Base-by-base conservation (phyloP, 2,113 vertebrate species). In the Muscicapa adusta region DNA sequence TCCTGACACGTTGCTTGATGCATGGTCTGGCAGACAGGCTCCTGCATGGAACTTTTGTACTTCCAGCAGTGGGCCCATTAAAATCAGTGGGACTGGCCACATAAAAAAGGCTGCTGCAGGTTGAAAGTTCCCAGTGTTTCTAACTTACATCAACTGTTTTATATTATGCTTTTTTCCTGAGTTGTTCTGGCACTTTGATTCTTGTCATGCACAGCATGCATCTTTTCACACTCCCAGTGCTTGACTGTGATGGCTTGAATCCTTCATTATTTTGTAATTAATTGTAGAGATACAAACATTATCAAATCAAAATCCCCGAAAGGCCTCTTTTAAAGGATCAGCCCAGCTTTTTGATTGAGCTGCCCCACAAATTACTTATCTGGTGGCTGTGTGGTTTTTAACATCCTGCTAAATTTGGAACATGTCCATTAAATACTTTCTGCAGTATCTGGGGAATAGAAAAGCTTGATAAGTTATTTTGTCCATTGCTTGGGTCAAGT, bases 311-410 rank as follows among this genome's bases (percentile, higher is more conserved):
- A 95, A 84, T 94, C 86, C 91, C 93, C 18, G 2, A 56, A 91
- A 92, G 81, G 48, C 65, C 47, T 95, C 63, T 77, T 89, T 56
- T 78, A 67, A 93, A 94, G 74, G 63, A 88, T 73, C 86, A 66
- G 65, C 85, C 75, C 93, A 40, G 60, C 89, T 80, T 96, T 93
- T 96, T 97, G 80, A 90, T 95, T 94, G 89, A 93, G 89, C 85
- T 95, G 76, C 85, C 93, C 61, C 60, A 42, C 91, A 79, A 93
- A 91, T 92, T 95, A 89, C 82, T 96, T 96, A 83, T 90, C 95
- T 97, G 88, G 89, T 94, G 96, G 31, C 63, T 87, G n/a, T 96
- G 90, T 95, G 86, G 85, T 95, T 97, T 96, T 94, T 91, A 97
- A 76, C 81, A 93, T 97, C 92, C 95, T 97, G 81, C 88, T 95